Conservation (phyloP, 2,113 vertebrate species). For the Chrysemys picta region DNA sequence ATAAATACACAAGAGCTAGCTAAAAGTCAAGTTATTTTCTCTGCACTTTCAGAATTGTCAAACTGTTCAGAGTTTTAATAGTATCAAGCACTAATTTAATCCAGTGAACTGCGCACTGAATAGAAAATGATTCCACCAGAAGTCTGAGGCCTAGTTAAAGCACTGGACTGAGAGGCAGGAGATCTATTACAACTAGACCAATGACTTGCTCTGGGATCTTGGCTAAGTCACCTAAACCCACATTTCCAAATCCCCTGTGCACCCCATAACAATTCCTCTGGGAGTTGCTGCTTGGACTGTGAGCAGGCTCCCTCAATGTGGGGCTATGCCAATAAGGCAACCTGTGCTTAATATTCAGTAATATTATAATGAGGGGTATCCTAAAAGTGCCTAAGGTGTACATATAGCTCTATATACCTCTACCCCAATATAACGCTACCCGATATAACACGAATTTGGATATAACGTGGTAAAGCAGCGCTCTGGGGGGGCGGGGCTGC, state of each 20-base stretch:
- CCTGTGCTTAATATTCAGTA: neutral
- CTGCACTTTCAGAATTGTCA: conserved; percentile 38
- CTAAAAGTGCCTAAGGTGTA: neutral
- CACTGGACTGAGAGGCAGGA: neutral
- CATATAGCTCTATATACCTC: neutral
- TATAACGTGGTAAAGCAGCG: too few species aligned
- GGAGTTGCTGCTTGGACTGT: neutral
- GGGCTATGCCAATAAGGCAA: neutral
- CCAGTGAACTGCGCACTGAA: conserved; percentile 4
- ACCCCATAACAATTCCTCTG: neutral
- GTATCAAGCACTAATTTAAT: conserved; percentile 31
- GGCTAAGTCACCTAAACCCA: neutral
- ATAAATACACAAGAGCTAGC: neutral
- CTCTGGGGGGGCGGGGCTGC: too few species aligned
- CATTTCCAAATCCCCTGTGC: accelerated
- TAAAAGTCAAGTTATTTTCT: conserved; percentile 48
- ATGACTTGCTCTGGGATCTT: neutral
- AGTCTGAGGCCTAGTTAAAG: neutral
- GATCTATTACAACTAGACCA: neutral
- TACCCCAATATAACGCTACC: too few species aligned
- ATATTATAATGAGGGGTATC: neutral
- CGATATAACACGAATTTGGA: too few species aligned
- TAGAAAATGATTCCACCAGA: neutral
- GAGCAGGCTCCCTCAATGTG: neutral
- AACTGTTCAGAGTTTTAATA: conserved; percentile 24